phyloP scores from a whole-genome alignment of 2,888 invertebrate genomes.

The Bhutanitis thaidina region DNA sequence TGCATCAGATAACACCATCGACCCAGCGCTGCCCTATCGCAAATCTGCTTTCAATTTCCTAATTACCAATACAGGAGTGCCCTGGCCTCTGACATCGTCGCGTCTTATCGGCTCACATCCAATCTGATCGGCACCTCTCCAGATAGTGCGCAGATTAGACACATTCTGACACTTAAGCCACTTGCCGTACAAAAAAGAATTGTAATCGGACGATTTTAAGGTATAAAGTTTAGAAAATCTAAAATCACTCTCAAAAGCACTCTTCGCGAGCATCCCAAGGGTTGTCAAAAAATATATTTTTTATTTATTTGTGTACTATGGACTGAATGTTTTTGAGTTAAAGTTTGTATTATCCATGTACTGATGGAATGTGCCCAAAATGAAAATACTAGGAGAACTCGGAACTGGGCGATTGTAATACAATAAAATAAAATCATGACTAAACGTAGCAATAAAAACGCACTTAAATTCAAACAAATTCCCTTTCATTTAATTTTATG shows the following conservation, averaged over 20 bases:
- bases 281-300: not conserved
- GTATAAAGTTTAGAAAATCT: not conserved
- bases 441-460: too few relatives aligned
- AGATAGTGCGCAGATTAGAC: slow-evolving; percentile 28
- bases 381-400: too few relatives aligned
- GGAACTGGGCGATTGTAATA: too few relatives aligned
- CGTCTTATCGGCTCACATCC: slow-evolving; percentile 17
- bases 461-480: too few relatives aligned
- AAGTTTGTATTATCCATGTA: too few relatives aligned
- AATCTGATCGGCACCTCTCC: slow-evolving; percentile 26
- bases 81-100: slow-evolving; percentile 4
- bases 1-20: slow-evolving; percentile 5
- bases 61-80: slow-evolving; percentile 22
- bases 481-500: too few relatives aligned
- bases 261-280: not conserved
- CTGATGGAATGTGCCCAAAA: too few relatives aligned
- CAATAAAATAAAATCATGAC: too few relatives aligned
- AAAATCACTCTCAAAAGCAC: not conserved
- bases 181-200: not conserved
- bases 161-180: slow-evolving; percentile 12
- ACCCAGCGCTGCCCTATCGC: slow-evolving; percentile 11
- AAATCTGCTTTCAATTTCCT: slow-evolving; percentile 27
- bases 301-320: too few relatives aligned
- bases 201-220: not conserved
- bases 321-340: too few relatives aligned